A percentile compares a stretch with the other conserved stretches of the same genome.
Evolutionary conservation across 1,140 invertebrate species (phyloP).

Genomic region (Drosophila bifasciata): DNA sequence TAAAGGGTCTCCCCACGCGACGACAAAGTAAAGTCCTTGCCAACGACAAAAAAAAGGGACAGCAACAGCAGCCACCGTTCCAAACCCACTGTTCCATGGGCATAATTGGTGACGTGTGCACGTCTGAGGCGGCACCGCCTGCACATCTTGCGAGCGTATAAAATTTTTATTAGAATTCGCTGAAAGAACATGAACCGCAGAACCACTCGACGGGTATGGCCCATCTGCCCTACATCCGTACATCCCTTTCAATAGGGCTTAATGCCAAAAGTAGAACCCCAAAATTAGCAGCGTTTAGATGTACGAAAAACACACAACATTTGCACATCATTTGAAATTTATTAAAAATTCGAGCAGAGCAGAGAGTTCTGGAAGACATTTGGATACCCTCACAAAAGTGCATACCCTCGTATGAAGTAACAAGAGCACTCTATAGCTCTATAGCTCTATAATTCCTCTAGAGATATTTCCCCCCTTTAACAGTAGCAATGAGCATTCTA

Average conservation of each 20-base stretch:
- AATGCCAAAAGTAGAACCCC: constrained; percentile 17
- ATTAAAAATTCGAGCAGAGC: constrained; percentile 46
- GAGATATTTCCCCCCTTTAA: too few relatives aligned
- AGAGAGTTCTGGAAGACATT: background rate
- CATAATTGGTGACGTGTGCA: constrained; percentile 75
- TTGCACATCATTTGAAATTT: constrained; percentile 64
- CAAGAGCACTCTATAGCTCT: too few relatives aligned
- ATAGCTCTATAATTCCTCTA: too few relatives aligned
- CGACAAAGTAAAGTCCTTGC: constrained; percentile 34
- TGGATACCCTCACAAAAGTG: too few relatives aligned
- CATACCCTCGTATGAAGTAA: too few relatives aligned
- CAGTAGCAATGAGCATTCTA: too few relatives aligned
- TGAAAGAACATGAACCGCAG: constrained; percentile 15
- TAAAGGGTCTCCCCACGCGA: too few relatives aligned
- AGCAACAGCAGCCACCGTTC: background rate
- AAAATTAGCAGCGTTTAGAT: constrained; percentile 41
- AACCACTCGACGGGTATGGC: background rate
- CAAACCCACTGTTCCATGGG: constrained; percentile 15
- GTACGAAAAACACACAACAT: constrained; percentile 23
- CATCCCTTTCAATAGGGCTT: constrained; percentile 40
- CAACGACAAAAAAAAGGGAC: constrained; percentile 29
- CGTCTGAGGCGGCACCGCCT: constrained; percentile 64
- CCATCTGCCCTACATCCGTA: background rate
- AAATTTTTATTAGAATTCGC: constrained; percentile 59
- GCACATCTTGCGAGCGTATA: constrained; percentile 69